Conservation (phyloP, 2,113 vertebrate species). For the Plotosus lineatus region DNA sequence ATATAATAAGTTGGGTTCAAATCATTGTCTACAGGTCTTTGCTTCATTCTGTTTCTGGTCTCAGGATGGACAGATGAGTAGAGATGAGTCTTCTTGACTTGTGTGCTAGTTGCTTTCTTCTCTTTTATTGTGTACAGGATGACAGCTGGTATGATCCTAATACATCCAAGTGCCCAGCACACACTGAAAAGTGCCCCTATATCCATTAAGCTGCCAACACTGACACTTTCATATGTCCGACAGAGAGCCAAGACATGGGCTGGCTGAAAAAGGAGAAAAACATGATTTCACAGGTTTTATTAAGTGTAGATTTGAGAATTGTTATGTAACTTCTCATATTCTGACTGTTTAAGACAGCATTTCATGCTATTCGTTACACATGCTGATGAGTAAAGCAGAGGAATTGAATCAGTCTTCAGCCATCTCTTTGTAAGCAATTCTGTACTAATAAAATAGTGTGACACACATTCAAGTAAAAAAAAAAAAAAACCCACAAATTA, state of each 20-base stretch:
- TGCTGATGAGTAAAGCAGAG: slow-evolving; percentile 21
- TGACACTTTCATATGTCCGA: slow-evolving; percentile 51
- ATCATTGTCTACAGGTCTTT: background rate
- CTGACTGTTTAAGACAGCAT: background rate
- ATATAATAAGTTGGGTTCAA: background rate
- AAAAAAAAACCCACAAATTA: no score
- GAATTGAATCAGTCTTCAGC: background rate
- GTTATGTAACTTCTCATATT: background rate
- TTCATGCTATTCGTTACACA: background rate
- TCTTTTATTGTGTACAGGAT: slow-evolving; percentile 38
- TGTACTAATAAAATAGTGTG: background rate
- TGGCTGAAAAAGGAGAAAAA: slow-evolving; percentile 21
- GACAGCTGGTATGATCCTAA: slow-evolving; percentile 46
- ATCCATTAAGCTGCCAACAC: slow-evolving; percentile 52
- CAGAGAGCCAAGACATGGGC: slow-evolving; percentile 49
- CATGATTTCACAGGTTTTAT: background rate
- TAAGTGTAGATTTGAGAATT: background rate
- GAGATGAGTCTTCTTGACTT: slow-evolving; percentile 5
- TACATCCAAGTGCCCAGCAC: slow-evolving; percentile 41
- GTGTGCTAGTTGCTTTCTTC: slow-evolving; percentile 42
- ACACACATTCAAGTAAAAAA: no score
- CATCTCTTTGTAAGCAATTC: background rate
- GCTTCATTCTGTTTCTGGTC: background rate
- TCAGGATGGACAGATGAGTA: slow-evolving; percentile 11
- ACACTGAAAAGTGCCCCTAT: slow-evolving; percentile 26